Conservation (phyloP, 2,113 vertebrate genomes). For the Tichodroma muraria region DNA sequence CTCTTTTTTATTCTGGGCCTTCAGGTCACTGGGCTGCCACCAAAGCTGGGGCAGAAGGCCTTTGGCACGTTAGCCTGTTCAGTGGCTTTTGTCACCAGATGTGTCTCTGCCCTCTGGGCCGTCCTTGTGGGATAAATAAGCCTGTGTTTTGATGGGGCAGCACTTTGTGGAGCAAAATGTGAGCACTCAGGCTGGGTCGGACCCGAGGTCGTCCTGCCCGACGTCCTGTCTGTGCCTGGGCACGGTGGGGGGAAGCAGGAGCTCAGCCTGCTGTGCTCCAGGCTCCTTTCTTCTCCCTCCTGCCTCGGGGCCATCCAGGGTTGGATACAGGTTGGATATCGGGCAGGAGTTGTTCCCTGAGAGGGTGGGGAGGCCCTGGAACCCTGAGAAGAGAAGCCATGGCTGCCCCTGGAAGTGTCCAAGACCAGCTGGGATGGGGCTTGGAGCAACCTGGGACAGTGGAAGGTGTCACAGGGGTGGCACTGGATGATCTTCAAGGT, state of each 20-base stretch:
- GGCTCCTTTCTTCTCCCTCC: neutral
- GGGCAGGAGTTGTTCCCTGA: rapidly evolving
- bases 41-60: neutral
- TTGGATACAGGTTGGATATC: rapidly evolving
- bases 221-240: neutral
- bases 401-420: neutral
- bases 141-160: neutral
- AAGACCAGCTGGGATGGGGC: neutral
- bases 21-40: neutral
- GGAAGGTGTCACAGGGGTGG: neutral
- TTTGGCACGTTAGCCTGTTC: neutral
- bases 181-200: neutral
- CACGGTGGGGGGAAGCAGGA: neutral
- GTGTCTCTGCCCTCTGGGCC: neutral
- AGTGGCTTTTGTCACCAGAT: neutral
- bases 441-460: neutral
- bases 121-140: neutral
- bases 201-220: rapidly evolving
- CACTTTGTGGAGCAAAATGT: neutral
- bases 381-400: neutral
- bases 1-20: neutral
- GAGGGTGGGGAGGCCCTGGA: neutral
- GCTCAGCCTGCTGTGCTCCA: neutral
- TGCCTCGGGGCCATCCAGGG: neutral
- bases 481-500: rapidly evolving